Conservation (phyloP, 2,888 invertebrate species). For the Pammene fasciana region DNA sequence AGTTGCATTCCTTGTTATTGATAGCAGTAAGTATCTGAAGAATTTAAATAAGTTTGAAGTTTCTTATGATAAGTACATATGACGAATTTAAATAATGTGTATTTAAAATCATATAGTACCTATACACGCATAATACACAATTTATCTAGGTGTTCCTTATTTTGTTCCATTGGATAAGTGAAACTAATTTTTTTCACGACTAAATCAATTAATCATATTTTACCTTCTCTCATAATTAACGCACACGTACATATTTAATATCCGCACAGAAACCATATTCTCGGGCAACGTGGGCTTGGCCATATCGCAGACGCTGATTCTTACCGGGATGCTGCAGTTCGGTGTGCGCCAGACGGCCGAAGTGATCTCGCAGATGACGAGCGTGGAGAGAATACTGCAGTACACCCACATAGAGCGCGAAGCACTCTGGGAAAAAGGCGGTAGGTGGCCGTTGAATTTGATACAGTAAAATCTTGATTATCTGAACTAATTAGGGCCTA, state of each 20-base stretch:
- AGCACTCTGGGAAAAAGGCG: constrained; percentile 77
- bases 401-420: constrained; percentile 88
- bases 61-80: too few relatives aligned
- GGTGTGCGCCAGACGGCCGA: constrained; percentile 88
- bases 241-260: neutral
- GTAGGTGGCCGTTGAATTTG: constrained; percentile 48
- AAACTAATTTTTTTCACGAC: too few relatives aligned
- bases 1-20: constrained; percentile 85
- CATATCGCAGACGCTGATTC: constrained; percentile 87
- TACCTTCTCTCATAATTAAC: neutral
- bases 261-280: constrained; percentile 72
- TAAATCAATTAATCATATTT: too few relatives aligned
- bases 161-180: too few relatives aligned
- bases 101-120: too few relatives aligned
- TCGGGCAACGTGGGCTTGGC: constrained; percentile 88
- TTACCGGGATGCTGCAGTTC: constrained; percentile 88
- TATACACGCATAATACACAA: too few relatives aligned
- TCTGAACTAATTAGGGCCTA: too few relatives aligned
- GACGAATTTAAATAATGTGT: too few relatives aligned
- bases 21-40: constrained; percentile 69
- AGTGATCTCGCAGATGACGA: constrained; percentile 88
- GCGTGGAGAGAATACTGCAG: constrained; percentile 88
- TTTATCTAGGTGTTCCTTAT: too few relatives aligned
- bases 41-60: too few relatives aligned
- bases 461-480: neutral